Conservation (phyloP, 1,140 invertebrate genomes). For the Zaprionus africanus region DNA sequence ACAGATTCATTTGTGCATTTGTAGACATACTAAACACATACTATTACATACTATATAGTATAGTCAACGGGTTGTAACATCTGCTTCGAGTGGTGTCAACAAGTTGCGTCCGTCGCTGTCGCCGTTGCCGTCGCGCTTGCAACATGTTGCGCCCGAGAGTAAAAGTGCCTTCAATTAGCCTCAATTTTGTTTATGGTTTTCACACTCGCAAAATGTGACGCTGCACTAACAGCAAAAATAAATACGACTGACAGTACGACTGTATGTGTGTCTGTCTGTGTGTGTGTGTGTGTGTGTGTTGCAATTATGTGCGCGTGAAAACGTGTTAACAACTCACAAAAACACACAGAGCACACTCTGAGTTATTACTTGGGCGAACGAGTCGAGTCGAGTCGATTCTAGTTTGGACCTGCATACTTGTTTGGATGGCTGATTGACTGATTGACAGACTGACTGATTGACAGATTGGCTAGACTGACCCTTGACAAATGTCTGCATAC, state of each 20-base stretch:
- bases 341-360: slow-evolving; percentile 38
- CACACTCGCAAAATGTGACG: slow-evolving; percentile 46
- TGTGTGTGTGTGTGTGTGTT: slow-evolving; percentile 31
- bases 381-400: slow-evolving; percentile 2
- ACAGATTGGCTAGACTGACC: slow-evolving; percentile 20
- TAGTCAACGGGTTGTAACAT: slow-evolving; percentile 1
- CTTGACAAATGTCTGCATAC: slow-evolving; percentile 57
- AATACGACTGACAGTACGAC: slow-evolving; percentile 13
- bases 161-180: slow-evolving; percentile 55
- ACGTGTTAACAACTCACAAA: slow-evolving; percentile 49
- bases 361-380: slow-evolving; percentile 37
- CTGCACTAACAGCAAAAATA: slow-evolving; percentile 33
- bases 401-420: slow-evolving; percentile 4
- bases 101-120: slow-evolving; percentile 10
- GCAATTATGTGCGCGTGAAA: slow-evolving; percentile 53
- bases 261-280: slow-evolving; percentile 6
- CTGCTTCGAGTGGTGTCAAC: slow-evolving; percentile 12
- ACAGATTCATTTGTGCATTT: too few relatives aligned
- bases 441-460: background rate
- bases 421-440: slow-evolving; percentile 12
- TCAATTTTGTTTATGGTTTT: slow-evolving; percentile 50
- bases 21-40: background rate
- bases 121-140: background rate
- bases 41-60: background rate
- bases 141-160: slow-evolving; percentile 40